Conservation (phyloP, 2,888 invertebrate species). For the Eupsilia transversa region DNA sequence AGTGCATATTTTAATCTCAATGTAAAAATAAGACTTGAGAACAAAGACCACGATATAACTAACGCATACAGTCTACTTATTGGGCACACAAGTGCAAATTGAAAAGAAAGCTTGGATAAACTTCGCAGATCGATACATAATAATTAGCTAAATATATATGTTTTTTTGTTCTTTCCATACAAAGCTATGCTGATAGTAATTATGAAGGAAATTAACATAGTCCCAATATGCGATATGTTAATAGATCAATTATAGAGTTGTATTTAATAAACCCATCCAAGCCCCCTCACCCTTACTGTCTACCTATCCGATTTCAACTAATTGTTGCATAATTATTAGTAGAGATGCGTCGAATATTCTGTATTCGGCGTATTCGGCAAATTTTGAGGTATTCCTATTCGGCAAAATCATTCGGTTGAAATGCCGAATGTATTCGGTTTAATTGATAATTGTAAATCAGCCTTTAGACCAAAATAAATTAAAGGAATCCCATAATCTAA, state of each 20-base stretch:
- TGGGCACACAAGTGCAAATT: no score
- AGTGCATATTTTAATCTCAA: background rate
- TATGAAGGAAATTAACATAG: background rate
- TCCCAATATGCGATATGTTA: background rate
- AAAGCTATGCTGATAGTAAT: background rate
- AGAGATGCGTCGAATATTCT: no score
- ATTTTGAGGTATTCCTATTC: no score
- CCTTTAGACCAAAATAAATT: no score
- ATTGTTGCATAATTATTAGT: slow-evolving; percentile 14
- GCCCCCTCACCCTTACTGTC: background rate
- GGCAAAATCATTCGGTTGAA: no score
- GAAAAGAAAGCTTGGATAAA: background rate
- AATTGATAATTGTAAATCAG: no score
- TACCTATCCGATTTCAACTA: slow-evolving; percentile 25
- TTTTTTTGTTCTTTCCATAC: background rate
- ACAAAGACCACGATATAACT: no score
- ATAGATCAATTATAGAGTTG: background rate
- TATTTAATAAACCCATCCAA: slow-evolving; percentile 15
- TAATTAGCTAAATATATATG: background rate
- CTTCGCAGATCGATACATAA: background rate
- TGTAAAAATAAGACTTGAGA: no score
- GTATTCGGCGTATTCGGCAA: no score
- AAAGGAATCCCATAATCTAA: no score
- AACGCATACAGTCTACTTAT: no score
- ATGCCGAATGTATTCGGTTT: no score